Evolutionary conservation across 2,797 vertebrate species (phyloP).

Genomic region (Lophotriccus pileatus): DNA sequence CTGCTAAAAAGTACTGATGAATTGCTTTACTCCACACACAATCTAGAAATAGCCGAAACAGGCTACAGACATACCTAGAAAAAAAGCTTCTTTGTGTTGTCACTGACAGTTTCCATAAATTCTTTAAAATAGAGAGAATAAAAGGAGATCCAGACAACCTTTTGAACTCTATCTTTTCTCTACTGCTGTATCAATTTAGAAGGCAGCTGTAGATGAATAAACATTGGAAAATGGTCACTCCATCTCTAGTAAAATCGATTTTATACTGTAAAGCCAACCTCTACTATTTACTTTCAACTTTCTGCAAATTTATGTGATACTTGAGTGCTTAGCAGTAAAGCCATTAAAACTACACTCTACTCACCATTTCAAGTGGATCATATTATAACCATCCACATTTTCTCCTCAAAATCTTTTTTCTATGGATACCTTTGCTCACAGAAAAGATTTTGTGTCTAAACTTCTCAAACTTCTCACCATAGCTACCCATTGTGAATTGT

Average conservation of each 20-base stretch:
- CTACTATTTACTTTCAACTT: not conserved
- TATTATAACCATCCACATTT: not conserved
- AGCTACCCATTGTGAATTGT: not conserved
- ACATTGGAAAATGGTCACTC: slow-evolving; percentile 7
- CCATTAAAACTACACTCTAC: not conserved
- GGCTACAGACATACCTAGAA: not conserved
- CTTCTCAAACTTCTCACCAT: not conserved
- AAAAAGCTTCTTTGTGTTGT: slow-evolving; percentile 16
- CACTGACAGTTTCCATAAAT: not conserved
- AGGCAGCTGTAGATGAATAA: not conserved
- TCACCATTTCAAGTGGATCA: not conserved
- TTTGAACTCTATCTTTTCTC: not conserved
- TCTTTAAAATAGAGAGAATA: not conserved
- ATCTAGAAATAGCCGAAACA: not conserved
- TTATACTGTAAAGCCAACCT: not conserved
- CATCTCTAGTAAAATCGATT: not conserved
- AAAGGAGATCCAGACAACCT: not conserved
- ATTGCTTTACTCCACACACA: not conserved
- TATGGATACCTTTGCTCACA: not conserved
- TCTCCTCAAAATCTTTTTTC: not conserved
- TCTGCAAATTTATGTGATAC: not conserved
- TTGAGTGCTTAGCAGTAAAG: not conserved
- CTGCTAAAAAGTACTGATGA: not conserved
- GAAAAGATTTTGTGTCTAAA: not conserved
- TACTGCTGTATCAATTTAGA: not conserved